These are phyloP conservation scores for Tauraco hartlaubi DNA, from an alignment of 2,797 vertebrate species.

Conservation along the genomic window DNA sequence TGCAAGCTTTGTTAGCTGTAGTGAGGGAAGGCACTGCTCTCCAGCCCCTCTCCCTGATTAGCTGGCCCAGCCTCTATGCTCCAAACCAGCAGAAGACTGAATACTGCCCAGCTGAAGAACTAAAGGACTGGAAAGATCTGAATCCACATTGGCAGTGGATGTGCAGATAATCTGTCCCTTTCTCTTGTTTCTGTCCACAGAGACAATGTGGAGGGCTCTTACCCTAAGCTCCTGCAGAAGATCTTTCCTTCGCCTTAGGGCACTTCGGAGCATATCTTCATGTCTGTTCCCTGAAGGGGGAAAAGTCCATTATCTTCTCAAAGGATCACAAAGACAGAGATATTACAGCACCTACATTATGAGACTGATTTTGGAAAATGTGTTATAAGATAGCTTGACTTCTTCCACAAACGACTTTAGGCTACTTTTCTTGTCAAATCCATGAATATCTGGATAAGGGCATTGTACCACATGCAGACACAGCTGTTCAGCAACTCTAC, in stretches of 20 bases:
- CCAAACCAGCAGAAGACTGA: neutral
- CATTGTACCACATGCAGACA: neutral
- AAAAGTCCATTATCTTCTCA: neutral
- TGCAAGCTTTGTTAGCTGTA: neutral
- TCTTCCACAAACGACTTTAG: neutral
- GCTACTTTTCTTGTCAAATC: neutral
- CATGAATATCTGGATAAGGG: neutral
- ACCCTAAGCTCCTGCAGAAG: slow-evolving; percentile 87
- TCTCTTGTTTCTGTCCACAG: neutral
- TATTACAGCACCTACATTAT: neutral
- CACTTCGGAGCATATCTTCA: slow-evolving; percentile 77
- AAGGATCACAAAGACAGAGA: neutral
- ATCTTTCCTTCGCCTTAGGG: slow-evolving; percentile 82
- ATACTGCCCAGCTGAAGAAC: neutral
- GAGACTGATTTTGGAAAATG: neutral
- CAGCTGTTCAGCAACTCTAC: neutral
- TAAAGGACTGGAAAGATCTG: neutral
- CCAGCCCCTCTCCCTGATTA: neutral
- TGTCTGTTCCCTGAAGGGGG: slow-evolving; percentile 74
- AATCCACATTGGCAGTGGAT: neutral
- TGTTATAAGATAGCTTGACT: neutral
- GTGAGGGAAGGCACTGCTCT: too few species aligned
- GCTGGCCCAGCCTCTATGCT: neutral
- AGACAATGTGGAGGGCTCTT: neutral
- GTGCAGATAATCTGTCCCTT: neutral